Evolutionary conservation across 2,113 vertebrate species (phyloP).

Genomic region (Amia ocellicauda): DNA sequence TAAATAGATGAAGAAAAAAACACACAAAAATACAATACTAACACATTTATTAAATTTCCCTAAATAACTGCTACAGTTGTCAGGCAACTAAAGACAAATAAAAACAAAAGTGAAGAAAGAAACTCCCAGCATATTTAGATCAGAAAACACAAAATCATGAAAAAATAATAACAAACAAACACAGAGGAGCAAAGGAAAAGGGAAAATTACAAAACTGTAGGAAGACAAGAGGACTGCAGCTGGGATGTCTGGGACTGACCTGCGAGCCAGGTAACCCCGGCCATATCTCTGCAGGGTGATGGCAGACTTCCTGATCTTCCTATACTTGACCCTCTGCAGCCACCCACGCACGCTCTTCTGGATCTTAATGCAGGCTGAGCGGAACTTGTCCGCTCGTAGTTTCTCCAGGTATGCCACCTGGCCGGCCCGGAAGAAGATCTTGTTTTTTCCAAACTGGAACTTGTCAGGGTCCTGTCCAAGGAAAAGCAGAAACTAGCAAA

Average conservation of each 20-base stretch:
- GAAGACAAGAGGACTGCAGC: background rate
- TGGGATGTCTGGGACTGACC: slow-evolving; percentile 52
- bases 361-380: slow-evolving; percentile 87
- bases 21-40: too few species aligned
- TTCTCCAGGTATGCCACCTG: slow-evolving; percentile 97
- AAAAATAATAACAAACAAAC: background rate
- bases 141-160: too few species aligned
- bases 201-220: background rate
- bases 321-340: slow-evolving; percentile 79
- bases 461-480: slow-evolving; percentile 84
- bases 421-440: slow-evolving; percentile 97
- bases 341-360: slow-evolving; percentile 93
- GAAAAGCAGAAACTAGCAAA: background rate
- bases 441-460: slow-evolving; percentile 92
- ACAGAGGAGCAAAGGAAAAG: background rate
- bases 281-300: slow-evolving; percentile 72
- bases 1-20: too few species aligned
- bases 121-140: too few species aligned
- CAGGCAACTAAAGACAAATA: background rate
- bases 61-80: too few species aligned
- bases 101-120: background rate
- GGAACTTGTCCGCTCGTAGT: slow-evolving; percentile 84
- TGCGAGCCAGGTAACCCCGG: slow-evolving; percentile 81
- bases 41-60: too few species aligned
- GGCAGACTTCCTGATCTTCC: slow-evolving; percentile 60